Base-by-base conservation (phyloP, 2,113 vertebrate species). In the Muscicapa adusta region DNA sequence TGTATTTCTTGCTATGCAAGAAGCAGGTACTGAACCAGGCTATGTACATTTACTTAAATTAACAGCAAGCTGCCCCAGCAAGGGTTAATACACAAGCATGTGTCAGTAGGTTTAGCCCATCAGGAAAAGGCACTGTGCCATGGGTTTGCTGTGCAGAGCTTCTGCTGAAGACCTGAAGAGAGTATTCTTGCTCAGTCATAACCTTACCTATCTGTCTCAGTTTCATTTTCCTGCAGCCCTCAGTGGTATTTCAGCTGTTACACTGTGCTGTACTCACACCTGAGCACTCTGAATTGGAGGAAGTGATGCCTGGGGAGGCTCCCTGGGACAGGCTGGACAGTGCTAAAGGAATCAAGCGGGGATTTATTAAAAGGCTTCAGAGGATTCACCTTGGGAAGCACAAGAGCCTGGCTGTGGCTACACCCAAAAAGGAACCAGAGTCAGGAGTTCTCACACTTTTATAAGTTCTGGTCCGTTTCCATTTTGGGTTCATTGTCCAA, bases 381-480 rank as follows among this genome's bases (percentile, higher is more conserved):
- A 51, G 29, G 28, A 62, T 2, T 1, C 23, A 51, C 45, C 8
- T 62, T 26, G 74, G 57, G 23, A 17, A 50, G 16, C 2, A 2
- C 45, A 33, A 12, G 45, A 38, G 22, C 24, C 14, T 2, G 3
- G 33, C 14, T 2, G 3, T 1, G 40, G 53, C 40, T 56, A 0
- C 12, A 43, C 38, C 24, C 22, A 61, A 2, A 5, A 33, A 15
- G 57, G 43, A 12, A 9, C 0, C 2, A 1, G 4, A 1, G 7
- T 12, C 34, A 40, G 0, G 0, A 61, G 7, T 33, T 76, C 6
- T 61, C 22, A 40, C 45, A 3, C 17, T 40, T 50, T 40, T 33
- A 26, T 12, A 3, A 61, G 6, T 50, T 76, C 6, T 20, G 17
- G 1, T 40, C 34, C 45, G 50, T 26, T 50, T 20, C 6, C 28